These are phyloP conservation scores for Nyctalus aviator DNA, from an alignment of 2,797 vertebrate species.

Conservation along the genomic window DNA sequence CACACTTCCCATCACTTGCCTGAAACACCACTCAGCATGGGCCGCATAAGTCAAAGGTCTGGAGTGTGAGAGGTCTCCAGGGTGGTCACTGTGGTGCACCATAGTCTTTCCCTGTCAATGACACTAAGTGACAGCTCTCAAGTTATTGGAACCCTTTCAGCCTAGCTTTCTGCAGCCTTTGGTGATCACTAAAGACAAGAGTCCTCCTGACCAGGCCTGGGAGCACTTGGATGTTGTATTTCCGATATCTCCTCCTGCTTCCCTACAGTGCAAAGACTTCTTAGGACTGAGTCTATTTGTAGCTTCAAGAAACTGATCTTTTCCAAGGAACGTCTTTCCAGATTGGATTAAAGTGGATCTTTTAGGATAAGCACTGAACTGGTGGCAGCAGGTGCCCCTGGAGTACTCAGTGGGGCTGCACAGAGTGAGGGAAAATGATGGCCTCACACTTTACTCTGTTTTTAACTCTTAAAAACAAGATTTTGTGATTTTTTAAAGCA, in stretches of 20 bases:
- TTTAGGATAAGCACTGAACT: neutral
- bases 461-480: neutral
- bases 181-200: too few species aligned
- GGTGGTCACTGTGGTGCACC: accelerated
- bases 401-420: neutral
- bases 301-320: neutral
- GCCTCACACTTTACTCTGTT: neutral
- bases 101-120: too few species aligned
- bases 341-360: neutral
- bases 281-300: neutral
- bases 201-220: neutral
- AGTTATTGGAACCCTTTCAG: neutral
- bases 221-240: accelerated
- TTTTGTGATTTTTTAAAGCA: conserved; percentile 34
- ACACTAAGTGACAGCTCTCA: neutral
- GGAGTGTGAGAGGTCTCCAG: too few species aligned
- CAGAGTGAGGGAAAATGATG: neutral
- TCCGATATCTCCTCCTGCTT: neutral
- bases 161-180: neutral
- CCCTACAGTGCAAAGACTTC: accelerated
- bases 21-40: neutral
- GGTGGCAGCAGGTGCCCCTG: neutral
- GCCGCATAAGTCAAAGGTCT: neutral
- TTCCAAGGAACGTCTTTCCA: neutral
- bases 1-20: neutral